Evolutionary conservation across 2,113 vertebrate species (phyloP).

Genomic region (Rallus limicola): DNA sequence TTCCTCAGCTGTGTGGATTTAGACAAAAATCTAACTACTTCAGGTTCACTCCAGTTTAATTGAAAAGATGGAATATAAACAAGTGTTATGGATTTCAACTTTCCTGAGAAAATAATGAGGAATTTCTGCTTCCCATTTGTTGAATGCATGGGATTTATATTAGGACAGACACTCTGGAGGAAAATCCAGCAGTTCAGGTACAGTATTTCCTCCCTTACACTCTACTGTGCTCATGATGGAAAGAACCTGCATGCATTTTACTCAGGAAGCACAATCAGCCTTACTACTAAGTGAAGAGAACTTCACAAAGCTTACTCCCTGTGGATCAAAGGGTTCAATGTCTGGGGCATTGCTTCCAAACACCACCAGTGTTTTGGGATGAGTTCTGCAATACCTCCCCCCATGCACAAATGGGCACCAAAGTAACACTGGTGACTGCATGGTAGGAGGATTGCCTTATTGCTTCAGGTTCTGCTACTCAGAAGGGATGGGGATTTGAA

Average conservation of each 20-base stretch:
- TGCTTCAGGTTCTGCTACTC: not conserved
- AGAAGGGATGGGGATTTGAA: not conserved
- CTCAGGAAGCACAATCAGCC: not conserved
- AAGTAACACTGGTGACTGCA: not conserved
- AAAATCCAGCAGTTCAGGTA: not conserved
- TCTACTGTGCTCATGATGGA: not conserved
- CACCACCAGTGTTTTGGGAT: not conserved
- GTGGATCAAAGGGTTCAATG: no score
- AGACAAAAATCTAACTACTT: conserved; percentile 60
- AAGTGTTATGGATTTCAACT: not conserved
- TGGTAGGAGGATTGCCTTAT: not conserved
- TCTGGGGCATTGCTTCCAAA: not conserved
- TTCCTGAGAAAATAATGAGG: not conserved
- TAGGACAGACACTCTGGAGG: not conserved
- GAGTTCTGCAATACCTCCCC: not conserved
- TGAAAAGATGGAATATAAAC: conserved; percentile 67
- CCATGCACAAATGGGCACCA: rapidly evolving
- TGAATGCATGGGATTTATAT: not conserved
- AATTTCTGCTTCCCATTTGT: not conserved
- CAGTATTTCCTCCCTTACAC: not conserved
- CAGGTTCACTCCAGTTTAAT: conserved; percentile 61
- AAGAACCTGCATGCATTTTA: not conserved
- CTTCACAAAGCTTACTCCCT: not conserved
- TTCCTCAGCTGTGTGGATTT: conserved; percentile 75
- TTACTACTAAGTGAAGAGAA: not conserved